These are phyloP conservation scores for Dunckerocampus dactyliophorus DNA, from an alignment of 2,113 vertebrate species.

Conservation along the genomic window DNA sequence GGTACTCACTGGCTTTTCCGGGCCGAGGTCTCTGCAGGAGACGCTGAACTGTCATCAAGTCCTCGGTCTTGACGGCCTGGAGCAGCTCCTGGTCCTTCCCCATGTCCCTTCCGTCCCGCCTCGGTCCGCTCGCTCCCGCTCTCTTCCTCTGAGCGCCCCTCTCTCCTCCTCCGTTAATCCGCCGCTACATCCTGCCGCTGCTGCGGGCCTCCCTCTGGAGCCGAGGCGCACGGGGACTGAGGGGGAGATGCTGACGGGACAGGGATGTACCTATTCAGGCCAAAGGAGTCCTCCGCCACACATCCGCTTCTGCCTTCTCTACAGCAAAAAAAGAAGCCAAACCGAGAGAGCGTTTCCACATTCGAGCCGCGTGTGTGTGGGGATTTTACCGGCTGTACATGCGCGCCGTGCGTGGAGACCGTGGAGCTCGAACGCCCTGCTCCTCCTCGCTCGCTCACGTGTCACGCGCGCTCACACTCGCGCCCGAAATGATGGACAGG, in stretches of 20 bases:
- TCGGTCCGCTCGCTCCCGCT: slow-evolving; percentile 48
- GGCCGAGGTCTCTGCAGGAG: slow-evolving; percentile 93
- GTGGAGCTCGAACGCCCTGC: slow-evolving; percentile 57
- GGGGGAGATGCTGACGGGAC: slow-evolving; percentile 29
- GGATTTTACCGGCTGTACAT: slow-evolving; percentile 51
- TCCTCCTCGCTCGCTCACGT: slow-evolving; percentile 35
- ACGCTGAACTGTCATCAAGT: slow-evolving; percentile 87
- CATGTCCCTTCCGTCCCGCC: slow-evolving; percentile 75
- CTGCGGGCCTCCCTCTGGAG: slow-evolving; percentile 62
- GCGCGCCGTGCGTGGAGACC: slow-evolving; percentile 39
- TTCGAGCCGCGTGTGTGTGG: slow-evolving; percentile 43
- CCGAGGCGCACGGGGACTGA: slow-evolving; percentile 38
- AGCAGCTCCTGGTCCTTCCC: slow-evolving; percentile 97
- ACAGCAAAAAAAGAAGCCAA: background rate
- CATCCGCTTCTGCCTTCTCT: slow-evolving; percentile 3
- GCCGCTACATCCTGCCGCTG: slow-evolving; percentile 63
- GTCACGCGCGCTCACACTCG: slow-evolving; percentile 24
- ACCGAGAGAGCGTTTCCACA: slow-evolving; percentile 3
- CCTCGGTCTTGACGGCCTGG: slow-evolving; percentile 95
- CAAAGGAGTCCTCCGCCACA: background rate
- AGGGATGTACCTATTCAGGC: slow-evolving; percentile 31
- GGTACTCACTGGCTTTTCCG: slow-evolving; percentile 91
- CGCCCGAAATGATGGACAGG: background rate
- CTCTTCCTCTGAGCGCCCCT: slow-evolving; percentile 26
- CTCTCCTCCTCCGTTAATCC: slow-evolving; percentile 64